Base-by-base conservation (phyloP, 2,888 invertebrate species). In the Acanthosoma haemorrhoidale region DNA sequence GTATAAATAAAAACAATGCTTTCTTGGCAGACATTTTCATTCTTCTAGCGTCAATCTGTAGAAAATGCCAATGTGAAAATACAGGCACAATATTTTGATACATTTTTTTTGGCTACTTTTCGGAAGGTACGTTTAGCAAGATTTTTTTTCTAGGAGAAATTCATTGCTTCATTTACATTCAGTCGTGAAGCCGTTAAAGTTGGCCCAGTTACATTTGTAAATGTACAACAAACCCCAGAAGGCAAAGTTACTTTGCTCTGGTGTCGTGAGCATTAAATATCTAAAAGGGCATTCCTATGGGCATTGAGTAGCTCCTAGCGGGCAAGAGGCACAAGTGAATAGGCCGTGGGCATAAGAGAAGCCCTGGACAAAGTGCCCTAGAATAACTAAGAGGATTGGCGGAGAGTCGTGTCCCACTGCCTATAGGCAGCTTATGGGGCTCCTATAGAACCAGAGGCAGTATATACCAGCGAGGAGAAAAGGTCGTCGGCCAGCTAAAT, bases 401-500 rank as follows among this genome's bases (percentile, higher is more conserved):
- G 51, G 51, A 51, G 51, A 51, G n/a, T 51, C 51, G 51, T 51
- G 51, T 51, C 18, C n/a, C 5, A 25, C 51, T 25, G 51, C 51
- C 51, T 51, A 51, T 51, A 51, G 51, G n/a, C 51, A 51, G 51
- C 51, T 51, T 51, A 51, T 51, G 51, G n/a, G 51, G 29, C 25
- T 25, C 51, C 51, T 51, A 51, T 51, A 51, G 25, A 25, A 8
- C 25, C 5, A 4, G 6, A n/a, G 11, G 51, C 21, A 51, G 25
- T 25, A 25, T 51, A 51, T 51, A 51, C 51, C 29, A 4, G 3
- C 51, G 13, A n/a, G n/a, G 13, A 51, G 51, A 51, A 51, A 51
- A 51, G 51, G 51, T 51, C 51, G 51, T 25, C 51, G 51, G 51
- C 51, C 51, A 51, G 51, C 51, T 51, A 51, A 51, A 51, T 51